Evolutionary conservation across 2,797 vertebrate species (phyloP), one percentile per base, ranked within the genome.

Genomic region (Cetoscarus ocellatus): DNA sequence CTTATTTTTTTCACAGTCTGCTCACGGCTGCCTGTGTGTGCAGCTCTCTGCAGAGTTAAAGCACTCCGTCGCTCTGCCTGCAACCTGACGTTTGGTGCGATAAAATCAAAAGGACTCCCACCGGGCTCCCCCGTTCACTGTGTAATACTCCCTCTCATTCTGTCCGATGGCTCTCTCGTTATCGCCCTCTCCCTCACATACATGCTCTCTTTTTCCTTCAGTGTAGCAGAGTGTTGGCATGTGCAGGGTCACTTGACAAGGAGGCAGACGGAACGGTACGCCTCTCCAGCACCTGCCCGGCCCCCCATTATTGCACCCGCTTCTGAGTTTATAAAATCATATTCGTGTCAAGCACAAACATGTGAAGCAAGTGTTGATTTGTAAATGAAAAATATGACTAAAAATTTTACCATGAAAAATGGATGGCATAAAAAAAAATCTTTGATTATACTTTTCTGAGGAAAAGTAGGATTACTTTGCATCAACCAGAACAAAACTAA

Each of bases 261-360:
- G 77, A 70, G 55, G 77, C 55, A 67, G 77, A 83, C 73, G 67
- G 81, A 88, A 80, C 54, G 39, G 17, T 73, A 70, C 79, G 27
- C 43, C 81, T 80, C 82, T 69, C 70, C 12, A 60, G 77, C 88
- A 91, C 86, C 89, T 90, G 87, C 90, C 86, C 76, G 80, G 78
- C 77, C 79, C 69, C 19, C 72, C 80, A 87, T 85, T 79, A 76
- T 75, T 51, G 64, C 8, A 68, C 82, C 83, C 85, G 86, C 85
- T 63, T 84, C 76, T 56, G 75, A 67, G 64, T 83, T 84, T 76
- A 82, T 77, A 80, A 72, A 80, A 85, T 85, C 79, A 84, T 73
- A 70, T 66, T 75, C 52, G 78, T 77, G 70, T 83, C 82, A 73
- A 60, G 73, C 69, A 62, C 82, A 87, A 79, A 78, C 85, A 84